Conservation (phyloP, 2,797 vertebrate genomes). For the Sebastes vulpes region DNA sequence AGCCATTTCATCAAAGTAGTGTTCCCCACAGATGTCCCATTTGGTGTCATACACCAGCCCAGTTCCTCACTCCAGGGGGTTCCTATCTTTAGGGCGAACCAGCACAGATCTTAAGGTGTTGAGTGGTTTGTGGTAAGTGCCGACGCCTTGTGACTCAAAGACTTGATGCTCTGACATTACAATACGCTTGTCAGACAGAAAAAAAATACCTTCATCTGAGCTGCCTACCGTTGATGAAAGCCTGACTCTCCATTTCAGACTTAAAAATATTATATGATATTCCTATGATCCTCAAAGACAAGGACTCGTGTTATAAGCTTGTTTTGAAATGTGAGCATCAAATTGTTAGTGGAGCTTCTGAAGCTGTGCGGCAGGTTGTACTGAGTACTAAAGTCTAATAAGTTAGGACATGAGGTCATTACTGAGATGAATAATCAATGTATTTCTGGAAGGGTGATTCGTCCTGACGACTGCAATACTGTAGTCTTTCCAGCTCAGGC, state of each 20-base stretch:
- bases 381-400: slow-evolving; percentile 51
- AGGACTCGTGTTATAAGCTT: slow-evolving; percentile 13
- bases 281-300: slow-evolving; percentile 27
- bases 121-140: slow-evolving; percentile 21
- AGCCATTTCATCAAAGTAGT: slow-evolving; percentile 36
- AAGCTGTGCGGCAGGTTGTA: slow-evolving; percentile 19
- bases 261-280: background rate
- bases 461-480: slow-evolving; percentile 71
- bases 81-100: slow-evolving; percentile 12
- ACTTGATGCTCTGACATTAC: slow-evolving; percentile 14
- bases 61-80: slow-evolving; percentile 7
- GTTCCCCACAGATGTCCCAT: background rate
- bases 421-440: slow-evolving; percentile 77
- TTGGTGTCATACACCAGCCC: background rate
- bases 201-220: background rate
- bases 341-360: slow-evolving; percentile 25
- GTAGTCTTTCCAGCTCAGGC: slow-evolving; percentile 47
- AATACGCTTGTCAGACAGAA: slow-evolving; percentile 1
- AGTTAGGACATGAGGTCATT: slow-evolving; percentile 69
- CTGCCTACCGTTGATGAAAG: slow-evolving; percentile 8
- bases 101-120: slow-evolving; percentile 32
- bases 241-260: slow-evolving; percentile 8
- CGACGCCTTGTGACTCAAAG: slow-evolving; percentile 7
- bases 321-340: slow-evolving; percentile 30
- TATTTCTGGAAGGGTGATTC: slow-evolving; percentile 62